phyloP scores from a whole-genome alignment of 64 coral and sea anemone species.

The Acropora yongei region DNA sequence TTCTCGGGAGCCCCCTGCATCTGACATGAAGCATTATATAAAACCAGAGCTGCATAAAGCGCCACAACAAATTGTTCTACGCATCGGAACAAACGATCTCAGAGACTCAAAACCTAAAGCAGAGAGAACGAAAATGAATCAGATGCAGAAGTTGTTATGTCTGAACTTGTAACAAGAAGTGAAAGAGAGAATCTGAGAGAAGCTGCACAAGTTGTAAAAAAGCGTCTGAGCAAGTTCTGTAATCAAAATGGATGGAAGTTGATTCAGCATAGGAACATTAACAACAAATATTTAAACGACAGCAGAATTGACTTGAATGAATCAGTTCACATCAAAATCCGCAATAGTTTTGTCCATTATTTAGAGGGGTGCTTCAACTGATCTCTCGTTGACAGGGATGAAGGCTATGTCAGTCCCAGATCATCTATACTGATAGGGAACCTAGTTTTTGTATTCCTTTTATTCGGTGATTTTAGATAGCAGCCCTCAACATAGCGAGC shows the following conservation, averaged over 20 bases:
- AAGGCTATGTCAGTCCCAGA: background rate
- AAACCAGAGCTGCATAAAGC: background rate
- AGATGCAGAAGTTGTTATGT: background rate
- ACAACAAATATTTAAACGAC: background rate
- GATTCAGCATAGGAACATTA: background rate
- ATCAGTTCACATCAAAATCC: background rate
- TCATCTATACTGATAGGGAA: background rate
- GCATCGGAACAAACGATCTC: background rate
- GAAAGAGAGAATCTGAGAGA: background rate
- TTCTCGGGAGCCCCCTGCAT: background rate
- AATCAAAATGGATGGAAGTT: background rate
- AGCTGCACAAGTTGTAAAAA: background rate
- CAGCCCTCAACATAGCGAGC: no score
- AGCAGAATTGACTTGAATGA: background rate
- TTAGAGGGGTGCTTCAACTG: background rate
- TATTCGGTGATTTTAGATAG: no score
- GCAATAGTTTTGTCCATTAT: background rate
- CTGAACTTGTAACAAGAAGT: background rate
- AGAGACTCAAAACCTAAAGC: background rate
- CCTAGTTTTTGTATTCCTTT: background rate
- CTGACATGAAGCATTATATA: constrained; percentile 5
- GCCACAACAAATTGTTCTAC: background rate
- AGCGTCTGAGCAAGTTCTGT: background rate
- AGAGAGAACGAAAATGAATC: background rate
- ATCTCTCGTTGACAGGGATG: background rate